Percentiles rank a stretch among this genome's conserved stretches.
These are phyloP conservation scores for Leptogaster cylindrica DNA, from an alignment of 2,888 invertebrate species.

Conservation along the genomic window DNA sequence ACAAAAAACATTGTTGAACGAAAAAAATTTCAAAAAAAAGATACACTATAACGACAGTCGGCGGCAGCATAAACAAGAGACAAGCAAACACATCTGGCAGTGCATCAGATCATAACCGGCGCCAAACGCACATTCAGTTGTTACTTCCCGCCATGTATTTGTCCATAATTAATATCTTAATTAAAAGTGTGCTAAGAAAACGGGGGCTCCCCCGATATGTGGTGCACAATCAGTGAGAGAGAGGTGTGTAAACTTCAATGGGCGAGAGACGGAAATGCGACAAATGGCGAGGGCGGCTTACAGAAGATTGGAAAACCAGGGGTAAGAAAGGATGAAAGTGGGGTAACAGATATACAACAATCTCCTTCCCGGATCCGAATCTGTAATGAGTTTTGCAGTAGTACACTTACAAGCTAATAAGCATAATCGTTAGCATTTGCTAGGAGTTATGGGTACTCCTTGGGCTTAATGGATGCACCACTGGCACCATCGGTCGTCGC, in stretches of 20 bases:
- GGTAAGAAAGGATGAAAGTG: no score
- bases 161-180: conserved; percentile 46
- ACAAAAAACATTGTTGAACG: no score
- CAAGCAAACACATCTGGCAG: conserved; percentile 27
- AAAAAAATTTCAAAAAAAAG: conserved; percentile 3
- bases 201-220: conserved; percentile 22
- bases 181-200: conserved; percentile 44
- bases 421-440: conserved; percentile 26
- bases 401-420: conserved; percentile 29
- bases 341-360: no score
- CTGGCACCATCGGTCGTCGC: neutral
- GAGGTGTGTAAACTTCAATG: no score
- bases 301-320: no score
- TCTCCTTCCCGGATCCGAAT: conserved; percentile 1
- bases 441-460: conserved; percentile 5
- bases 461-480: neutral
- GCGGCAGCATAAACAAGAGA: conserved; percentile 20
- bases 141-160: conserved; percentile 37
- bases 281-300: neutral
- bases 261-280: no score
- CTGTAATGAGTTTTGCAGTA: conserved; percentile 7
- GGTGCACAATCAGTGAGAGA: conserved; percentile 2
- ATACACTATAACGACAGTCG: conserved; percentile 8
- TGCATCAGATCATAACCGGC: conserved; percentile 37
- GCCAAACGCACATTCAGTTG: conserved; percentile 40